Evolutionary conservation across 1,140 invertebrate species (phyloP).

Genomic region (Melanaphis sacchari): DNA sequence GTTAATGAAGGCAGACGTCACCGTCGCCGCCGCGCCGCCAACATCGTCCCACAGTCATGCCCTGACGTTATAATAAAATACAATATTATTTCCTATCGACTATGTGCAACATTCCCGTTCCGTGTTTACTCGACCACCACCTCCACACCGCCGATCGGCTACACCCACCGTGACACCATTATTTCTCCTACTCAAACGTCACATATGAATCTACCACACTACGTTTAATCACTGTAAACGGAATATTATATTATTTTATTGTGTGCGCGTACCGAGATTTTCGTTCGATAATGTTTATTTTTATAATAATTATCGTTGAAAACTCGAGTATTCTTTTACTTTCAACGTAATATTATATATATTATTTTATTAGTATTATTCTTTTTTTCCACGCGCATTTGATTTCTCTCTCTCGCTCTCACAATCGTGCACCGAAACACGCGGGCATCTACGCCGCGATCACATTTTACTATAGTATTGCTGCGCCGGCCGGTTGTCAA

Average conservation of each 20-base stretch:
- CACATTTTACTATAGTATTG: neutral
- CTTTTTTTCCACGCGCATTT: neutral
- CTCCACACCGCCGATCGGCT: neutral
- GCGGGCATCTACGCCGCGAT: neutral
- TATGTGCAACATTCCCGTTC: neutral
- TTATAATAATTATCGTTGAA: neutral
- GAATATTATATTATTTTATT: neutral
- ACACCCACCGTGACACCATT: neutral
- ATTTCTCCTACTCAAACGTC: neutral
- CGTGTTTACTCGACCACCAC: neutral
- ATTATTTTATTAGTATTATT: too few relatives aligned
- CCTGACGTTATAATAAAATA: neutral
- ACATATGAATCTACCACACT: neutral
- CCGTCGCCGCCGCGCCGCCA: neutral
- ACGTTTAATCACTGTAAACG: neutral
- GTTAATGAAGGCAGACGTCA: neutral
- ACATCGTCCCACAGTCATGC: neutral
- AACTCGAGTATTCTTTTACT: neutral
- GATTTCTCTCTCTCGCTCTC: neutral
- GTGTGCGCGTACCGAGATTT: neutral
- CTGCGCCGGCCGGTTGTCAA: constrained; percentile 12
- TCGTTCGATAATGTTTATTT: neutral
- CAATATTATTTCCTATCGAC: constrained; percentile 22
- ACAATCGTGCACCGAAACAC: neutral
- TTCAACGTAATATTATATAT: neutral